phyloP scores from a whole-genome alignment of 1,140 invertebrate genomes.

The Parasteatoda tepidariorum region DNA sequence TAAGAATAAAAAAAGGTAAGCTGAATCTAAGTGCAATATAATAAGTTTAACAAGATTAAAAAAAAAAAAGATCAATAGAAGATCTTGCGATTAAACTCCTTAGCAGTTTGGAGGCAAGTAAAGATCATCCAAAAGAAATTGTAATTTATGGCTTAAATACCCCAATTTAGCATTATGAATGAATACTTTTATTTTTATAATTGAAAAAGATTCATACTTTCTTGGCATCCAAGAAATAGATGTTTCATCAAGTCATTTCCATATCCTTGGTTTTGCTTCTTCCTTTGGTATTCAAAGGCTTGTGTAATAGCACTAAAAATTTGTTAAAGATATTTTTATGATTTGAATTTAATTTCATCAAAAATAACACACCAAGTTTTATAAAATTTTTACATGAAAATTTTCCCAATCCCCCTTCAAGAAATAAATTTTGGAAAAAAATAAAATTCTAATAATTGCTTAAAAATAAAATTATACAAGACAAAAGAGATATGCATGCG shows the following conservation, averaged over 20 bases:
- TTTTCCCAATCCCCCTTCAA: neutral
- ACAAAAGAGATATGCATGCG: no score
- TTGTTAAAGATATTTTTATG: neutral
- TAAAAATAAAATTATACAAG: neutral
- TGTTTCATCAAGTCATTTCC: conserved; percentile 69
- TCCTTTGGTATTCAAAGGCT: conserved; percentile 73
- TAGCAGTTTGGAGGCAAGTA: no score
- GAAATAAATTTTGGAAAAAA: neutral
- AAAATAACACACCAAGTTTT: neutral
- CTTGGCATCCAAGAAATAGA: conserved; percentile 69
- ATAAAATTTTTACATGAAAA: neutral
- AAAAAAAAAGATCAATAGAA: neutral
- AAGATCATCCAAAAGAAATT: no score
- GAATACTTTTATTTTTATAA: no score
- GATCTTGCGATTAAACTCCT: no score
- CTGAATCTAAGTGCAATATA: neutral
- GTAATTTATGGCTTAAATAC: no score
- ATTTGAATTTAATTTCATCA: neutral
- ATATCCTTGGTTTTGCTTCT: conserved; percentile 67
- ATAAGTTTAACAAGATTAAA: neutral
- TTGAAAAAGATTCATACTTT: conserved; percentile 64
- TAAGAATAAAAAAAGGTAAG: neutral
- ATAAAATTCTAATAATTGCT: neutral
- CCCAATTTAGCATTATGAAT: no score
- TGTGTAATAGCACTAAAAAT: conserved; percentile 69